These are phyloP conservation scores for Clamator glandarius DNA, from an alignment of 2,797 vertebrate genomes.

Conservation along the genomic window DNA sequence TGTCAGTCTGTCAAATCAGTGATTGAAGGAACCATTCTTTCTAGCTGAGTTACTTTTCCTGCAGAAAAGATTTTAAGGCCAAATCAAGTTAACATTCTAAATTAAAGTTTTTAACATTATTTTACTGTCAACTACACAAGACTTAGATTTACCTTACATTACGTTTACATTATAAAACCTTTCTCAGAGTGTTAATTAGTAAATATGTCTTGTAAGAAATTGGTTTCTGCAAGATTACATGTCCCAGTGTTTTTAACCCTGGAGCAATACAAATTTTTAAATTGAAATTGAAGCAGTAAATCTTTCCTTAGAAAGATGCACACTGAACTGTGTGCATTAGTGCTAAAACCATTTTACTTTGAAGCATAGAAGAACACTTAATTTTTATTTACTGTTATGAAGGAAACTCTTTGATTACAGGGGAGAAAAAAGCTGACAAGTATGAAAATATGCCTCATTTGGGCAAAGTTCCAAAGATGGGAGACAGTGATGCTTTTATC, in stretches of 20 bases:
- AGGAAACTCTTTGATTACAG: conserved; percentile 71
- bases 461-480: conserved; percentile 66
- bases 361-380: conserved; percentile 72
- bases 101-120: neutral
- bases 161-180: neutral
- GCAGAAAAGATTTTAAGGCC: conserved; percentile 15
- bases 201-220: conserved; percentile 38
- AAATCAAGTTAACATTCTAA: conserved; percentile 35
- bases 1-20: conserved; percentile 30
- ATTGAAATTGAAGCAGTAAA: conserved; percentile 47
- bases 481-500: conserved; percentile 76
- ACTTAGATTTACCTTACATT: neutral
- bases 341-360: conserved; percentile 66
- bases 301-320: conserved; percentile 63
- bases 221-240: conserved; percentile 34
- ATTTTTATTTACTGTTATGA: conserved; percentile 77
- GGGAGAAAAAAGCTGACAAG: conserved; percentile 57
- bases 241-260: conserved; percentile 53
- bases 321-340: conserved; percentile 51
- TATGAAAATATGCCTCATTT: conserved; percentile 76
- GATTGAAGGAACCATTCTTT: conserved; percentile 39
- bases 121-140: neutral
- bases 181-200: conserved; percentile 2
- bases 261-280: conserved; percentile 53
- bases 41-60: conserved; percentile 14